phyloP scores from a whole-genome alignment of 2,797 vertebrate species.

The Acanthopagrus latus region DNA sequence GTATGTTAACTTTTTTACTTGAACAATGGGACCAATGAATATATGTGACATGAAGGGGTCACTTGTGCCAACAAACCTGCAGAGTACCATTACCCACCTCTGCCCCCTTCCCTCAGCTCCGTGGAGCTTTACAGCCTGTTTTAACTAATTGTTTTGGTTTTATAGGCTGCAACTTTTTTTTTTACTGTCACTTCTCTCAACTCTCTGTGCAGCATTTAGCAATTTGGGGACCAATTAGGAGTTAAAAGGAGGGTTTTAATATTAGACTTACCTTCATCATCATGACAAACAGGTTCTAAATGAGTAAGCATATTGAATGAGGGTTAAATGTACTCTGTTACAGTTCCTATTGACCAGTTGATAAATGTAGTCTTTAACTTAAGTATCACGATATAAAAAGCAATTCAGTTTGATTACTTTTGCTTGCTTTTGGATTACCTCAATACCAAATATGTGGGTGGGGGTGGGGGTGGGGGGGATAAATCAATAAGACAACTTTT shows the following conservation, averaged over 20 bases:
- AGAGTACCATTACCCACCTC: conserved; percentile 28
- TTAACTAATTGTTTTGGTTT: conserved; percentile 60
- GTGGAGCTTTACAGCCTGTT: conserved; percentile 50
- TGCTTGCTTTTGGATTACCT: too few species aligned
- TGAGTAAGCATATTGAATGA: not conserved
- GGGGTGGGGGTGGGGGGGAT: too few species aligned
- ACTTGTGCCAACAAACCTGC: conserved; percentile 12
- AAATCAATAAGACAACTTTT: too few species aligned
- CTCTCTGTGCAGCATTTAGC: not conserved
- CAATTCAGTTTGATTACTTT: too few species aligned
- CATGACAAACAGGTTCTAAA: not conserved
- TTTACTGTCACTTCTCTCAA: conserved; percentile 1
- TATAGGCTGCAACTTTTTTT: conserved; percentile 44
- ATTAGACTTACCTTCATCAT: not conserved
- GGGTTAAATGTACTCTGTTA: too few species aligned
- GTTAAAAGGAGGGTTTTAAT: not conserved
- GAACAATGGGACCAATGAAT: not conserved
- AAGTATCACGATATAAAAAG: too few species aligned
- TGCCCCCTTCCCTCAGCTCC: conserved; percentile 6
- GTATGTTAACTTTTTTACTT: conserved; percentile 18
- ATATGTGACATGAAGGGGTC: not conserved
- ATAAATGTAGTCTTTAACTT: too few species aligned
- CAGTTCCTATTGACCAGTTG: too few species aligned
- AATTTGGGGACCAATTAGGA: not conserved
- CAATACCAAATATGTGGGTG: too few species aligned